Evolutionary conservation across 2,888 invertebrate genomes (phyloP).

Genomic region (Drosophila prostipennis): DNA sequence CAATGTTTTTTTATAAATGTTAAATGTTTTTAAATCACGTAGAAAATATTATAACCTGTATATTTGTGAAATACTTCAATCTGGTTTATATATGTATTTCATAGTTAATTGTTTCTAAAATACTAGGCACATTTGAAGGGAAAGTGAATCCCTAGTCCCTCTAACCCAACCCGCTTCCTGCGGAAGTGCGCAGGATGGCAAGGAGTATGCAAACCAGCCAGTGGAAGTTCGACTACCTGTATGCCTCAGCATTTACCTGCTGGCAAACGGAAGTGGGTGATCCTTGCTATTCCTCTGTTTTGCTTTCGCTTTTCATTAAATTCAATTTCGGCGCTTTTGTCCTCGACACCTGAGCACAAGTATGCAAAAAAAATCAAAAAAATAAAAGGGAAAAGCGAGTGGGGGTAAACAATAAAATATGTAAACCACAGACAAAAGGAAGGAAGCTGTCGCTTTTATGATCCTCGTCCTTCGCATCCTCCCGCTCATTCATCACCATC

Average conservation of each 20-base stretch:
- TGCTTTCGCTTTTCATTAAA: conserved; percentile 76
- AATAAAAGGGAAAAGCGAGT: conserved; percentile 34
- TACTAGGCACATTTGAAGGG: background rate
- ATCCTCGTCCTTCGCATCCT: conserved; percentile 8
- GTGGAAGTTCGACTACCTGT: conserved; percentile 21
- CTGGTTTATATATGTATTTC: background rate
- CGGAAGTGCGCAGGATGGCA: conserved; percentile 33
- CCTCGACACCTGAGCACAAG: conserved; percentile 60
- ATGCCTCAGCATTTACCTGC: conserved; percentile 28
- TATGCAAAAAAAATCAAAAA: conserved; percentile 15
- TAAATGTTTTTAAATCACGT: no score
- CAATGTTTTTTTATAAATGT: no score
- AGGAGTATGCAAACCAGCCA: conserved; percentile 34
- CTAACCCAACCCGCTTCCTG: conserved; percentile 17
- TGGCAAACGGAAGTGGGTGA: conserved; percentile 40
- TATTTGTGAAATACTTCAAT: no score
- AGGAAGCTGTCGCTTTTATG: conserved; percentile 76
- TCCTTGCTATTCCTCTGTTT: conserved; percentile 15
- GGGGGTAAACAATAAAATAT: conserved; percentile 13
- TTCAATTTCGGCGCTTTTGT: conserved; percentile 67
- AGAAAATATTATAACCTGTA: no score
- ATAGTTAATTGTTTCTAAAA: background rate
- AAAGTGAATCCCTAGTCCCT: conserved; percentile 16
- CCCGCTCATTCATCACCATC: conserved; percentile 1
- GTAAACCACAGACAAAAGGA: conserved; percentile 49